Evolutionary conservation across 1,140 invertebrate species (phyloP).

Genomic region (Pachypsylla venusta): DNA sequence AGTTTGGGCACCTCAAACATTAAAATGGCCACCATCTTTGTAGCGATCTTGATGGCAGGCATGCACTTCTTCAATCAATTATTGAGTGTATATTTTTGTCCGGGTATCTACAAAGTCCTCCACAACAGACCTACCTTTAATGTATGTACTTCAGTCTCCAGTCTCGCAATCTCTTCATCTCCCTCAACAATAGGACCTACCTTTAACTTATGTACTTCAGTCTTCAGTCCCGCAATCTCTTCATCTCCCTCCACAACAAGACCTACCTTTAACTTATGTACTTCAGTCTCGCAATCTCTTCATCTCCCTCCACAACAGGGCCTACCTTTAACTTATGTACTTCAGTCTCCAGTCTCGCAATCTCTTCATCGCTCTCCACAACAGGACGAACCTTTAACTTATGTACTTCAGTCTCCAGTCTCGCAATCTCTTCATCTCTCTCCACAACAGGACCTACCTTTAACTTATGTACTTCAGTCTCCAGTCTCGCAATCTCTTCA

Average conservation of each 20-base stretch:
- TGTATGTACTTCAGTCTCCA: not conserved
- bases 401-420: slow-evolving; percentile 7
- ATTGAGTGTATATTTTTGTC: too few species aligned
- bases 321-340: slow-evolving; percentile 13
- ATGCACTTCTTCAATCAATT: too few species aligned
- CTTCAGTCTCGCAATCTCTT: not conserved
- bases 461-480: slow-evolving; percentile 9
- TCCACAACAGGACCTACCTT: slow-evolving; percentile 10
- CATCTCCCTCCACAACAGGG: not conserved
- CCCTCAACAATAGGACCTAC: too few species aligned
- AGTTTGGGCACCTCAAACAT: too few species aligned
- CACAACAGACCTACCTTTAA: too few species aligned
- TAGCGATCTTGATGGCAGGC: too few species aligned
- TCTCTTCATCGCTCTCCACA: slow-evolving; percentile 10
- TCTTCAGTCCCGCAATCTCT: not conserved
- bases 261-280: slow-evolving; percentile 1
- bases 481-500: slow-evolving; percentile 7
- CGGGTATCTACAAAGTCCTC: too few species aligned
- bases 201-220: slow-evolving; percentile 1
- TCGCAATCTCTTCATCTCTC: slow-evolving; percentile 8
- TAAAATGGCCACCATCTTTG: too few species aligned
- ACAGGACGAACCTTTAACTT: slow-evolving; percentile 14
- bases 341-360: not conserved
- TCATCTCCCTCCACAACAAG: not conserved
- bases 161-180: not conserved